Conservation (phyloP, 1,140 invertebrate genomes). For the Ylistrum balloti region DNA sequence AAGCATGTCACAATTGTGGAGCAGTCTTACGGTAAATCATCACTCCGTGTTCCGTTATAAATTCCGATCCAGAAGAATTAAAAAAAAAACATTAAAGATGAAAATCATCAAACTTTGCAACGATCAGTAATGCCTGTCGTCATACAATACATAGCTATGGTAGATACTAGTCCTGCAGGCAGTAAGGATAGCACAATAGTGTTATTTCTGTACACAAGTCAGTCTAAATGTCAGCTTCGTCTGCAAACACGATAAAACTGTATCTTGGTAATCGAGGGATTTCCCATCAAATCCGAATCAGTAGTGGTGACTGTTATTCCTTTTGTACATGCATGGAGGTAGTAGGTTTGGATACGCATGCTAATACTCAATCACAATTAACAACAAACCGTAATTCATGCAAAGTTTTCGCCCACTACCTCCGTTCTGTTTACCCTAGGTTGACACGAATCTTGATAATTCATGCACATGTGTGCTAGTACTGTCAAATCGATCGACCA, state of each 20-base stretch:
- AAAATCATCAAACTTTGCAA: conserved; percentile 10
- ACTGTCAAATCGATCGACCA: conserved; percentile 61
- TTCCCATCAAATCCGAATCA: conserved; percentile 5
- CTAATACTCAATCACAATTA: conserved; percentile 46
- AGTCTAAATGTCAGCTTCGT: conserved; percentile 38
- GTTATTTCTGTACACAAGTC: conserved; percentile 34
- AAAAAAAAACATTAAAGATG: too few relatives aligned
- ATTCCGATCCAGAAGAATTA: conserved; percentile 13
- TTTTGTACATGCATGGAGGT: conserved; percentile 50
- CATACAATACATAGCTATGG: conserved; percentile 34
- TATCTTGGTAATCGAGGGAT: conserved; percentile 24
- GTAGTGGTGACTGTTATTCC: conserved; percentile 25
- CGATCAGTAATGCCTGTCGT: conserved; percentile 32
- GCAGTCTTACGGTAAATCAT: neutral
- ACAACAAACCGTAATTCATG: conserved; percentile 57
- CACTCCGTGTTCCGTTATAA: conserved; percentile 1
- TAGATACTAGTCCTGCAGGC: conserved; percentile 37
- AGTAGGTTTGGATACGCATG: conserved; percentile 51
- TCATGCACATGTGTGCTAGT: conserved; percentile 60
- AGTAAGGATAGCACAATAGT: conserved; percentile 30
- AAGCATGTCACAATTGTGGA: neutral
- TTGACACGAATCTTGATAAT: conserved; percentile 56
- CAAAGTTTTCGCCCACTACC: conserved; percentile 54
- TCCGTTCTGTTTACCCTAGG: conserved; percentile 47
- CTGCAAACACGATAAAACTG: conserved; percentile 2